Base-by-base conservation (phyloP, 64 coral and sea anemone species). In the Pocillopora verrucosa region DNA sequence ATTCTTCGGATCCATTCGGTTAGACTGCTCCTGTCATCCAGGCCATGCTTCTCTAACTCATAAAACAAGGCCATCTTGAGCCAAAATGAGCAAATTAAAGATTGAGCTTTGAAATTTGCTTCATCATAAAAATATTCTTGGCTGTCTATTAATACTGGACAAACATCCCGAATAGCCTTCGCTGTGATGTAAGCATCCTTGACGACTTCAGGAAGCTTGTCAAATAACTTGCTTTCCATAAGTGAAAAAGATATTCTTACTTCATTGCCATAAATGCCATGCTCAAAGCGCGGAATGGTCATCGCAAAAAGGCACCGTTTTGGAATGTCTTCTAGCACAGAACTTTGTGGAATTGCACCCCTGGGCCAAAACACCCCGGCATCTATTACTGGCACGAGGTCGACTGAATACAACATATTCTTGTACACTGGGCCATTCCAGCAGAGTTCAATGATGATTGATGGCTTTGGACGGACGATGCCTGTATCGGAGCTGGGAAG, bases 391-490 rank as follows among this genome's bases (percentile, higher is more conserved):
- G 86, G 86, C 45, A 88, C 86, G 30, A 88, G 24, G 77, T 88
- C 86, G 11, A 88, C 58, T 58, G 86, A 88, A 63, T 67, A 89
- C 19, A 82, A 11, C 88, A 89, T 89, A 77, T 89, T 89, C 61
- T 89, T 89, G 63, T 89, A 81, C 76, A 81, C 16, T 26, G 88
- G 76, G 16, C 88, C 88, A 59, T 81, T 89, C 88, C 88, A 89
- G 70, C 88, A 89, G 16, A 89, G 77, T n/a, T 80, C 77, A 41
- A 89, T 67, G 76, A 89, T 81, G 77, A 89, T 72, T 56, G 86
- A 88, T 10, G 86, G 59, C 36, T 63, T 88, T 17, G 86, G 86
- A 77, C 61, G 58, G 17, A 14, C 9, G 63, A 88, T 76, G 17
- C 86, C 58, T 9, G 16, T 14, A 58, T 88, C 10, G 60, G 68